Evolutionary conservation across 2,113 vertebrate species (phyloP).

Genomic region (Lamprotornis superbus): DNA sequence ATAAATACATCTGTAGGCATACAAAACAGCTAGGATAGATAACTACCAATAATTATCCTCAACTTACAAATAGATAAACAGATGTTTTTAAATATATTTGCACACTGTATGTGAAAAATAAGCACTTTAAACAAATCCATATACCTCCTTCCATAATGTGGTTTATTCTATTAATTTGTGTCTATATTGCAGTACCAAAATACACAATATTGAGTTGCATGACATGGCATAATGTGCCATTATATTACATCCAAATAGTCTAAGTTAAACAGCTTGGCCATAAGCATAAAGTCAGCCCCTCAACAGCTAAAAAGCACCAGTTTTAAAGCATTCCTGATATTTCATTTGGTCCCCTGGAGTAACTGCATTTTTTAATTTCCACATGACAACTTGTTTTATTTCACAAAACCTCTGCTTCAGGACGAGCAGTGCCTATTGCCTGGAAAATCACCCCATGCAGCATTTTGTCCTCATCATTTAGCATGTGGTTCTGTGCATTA

Average conservation of each 20-base stretch:
- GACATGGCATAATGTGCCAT: not conserved
- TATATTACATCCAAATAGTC: not conserved
- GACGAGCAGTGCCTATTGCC: not conserved
- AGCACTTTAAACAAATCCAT: not conserved
- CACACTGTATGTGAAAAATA: not conserved
- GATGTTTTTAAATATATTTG: not conserved
- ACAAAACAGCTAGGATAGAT: not conserved
- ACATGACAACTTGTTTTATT: not conserved
- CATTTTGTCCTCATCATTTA: conserved; percentile 3
- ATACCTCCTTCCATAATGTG: not conserved
- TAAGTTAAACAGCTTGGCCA: not conserved
- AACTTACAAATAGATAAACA: not conserved
- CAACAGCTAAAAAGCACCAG: not conserved
- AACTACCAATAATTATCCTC: not conserved
- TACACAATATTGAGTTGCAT: not conserved
- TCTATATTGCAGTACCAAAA: not conserved
- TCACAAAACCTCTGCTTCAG: not conserved
- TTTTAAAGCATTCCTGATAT: not conserved
- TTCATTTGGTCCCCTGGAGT: not conserved
- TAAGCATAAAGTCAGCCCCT: not conserved
- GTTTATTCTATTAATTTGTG: not conserved
- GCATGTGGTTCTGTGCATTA: not conserved
- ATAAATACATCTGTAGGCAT: not conserved
- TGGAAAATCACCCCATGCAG: not conserved
- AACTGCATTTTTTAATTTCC: not conserved